These are phyloP conservation scores for Drosophila pruinosa DNA, from an alignment of 1,140 invertebrate genomes.

Conservation along the genomic window DNA sequence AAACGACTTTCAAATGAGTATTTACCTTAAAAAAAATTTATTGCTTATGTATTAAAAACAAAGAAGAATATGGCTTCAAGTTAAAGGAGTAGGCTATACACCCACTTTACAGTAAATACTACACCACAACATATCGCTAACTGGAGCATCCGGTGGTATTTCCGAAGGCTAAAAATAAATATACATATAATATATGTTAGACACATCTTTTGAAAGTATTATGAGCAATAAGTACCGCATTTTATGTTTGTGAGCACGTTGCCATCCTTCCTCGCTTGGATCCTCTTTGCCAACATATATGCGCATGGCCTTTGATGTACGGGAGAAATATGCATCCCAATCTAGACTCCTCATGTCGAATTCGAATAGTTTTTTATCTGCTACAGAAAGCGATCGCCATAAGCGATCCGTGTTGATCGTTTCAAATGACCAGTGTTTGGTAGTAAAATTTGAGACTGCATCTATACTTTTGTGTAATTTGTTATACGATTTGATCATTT, in stretches of 20 bases:
- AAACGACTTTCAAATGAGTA: no score
- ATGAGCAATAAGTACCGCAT: no score
- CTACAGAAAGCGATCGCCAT: slow-evolving; percentile 84
- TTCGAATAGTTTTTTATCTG: slow-evolving; percentile 86
- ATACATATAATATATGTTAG: no score
- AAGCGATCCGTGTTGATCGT: slow-evolving; percentile 86
- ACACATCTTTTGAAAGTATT: no score
- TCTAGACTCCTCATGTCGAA: slow-evolving; percentile 87
- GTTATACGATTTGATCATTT: slow-evolving; percentile 86
- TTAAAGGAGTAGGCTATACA: no score
- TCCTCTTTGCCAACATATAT: slow-evolving; percentile 88
- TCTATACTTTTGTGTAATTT: slow-evolving; percentile 87
- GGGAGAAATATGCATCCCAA: slow-evolving; percentile 86
- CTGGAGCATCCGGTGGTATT: no score
- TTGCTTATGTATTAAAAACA: no score
- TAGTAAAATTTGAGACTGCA: slow-evolving; percentile 87
- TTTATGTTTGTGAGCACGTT: slow-evolving; percentile 42
- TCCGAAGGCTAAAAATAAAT: no score
- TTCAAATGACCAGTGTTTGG: slow-evolving; percentile 87
- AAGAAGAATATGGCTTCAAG: no score
- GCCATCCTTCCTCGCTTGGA: slow-evolving; percentile 84
- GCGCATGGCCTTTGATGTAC: slow-evolving; percentile 86
- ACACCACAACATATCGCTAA: no score
- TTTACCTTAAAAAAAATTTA: no score
- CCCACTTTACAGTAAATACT: no score